Percentiles rank a stretch among this genome's conserved stretches.
These are phyloP conservation scores for Drosophila affinis DNA, from an alignment of 2,888 invertebrate genomes.

Conservation along the genomic window DNA sequence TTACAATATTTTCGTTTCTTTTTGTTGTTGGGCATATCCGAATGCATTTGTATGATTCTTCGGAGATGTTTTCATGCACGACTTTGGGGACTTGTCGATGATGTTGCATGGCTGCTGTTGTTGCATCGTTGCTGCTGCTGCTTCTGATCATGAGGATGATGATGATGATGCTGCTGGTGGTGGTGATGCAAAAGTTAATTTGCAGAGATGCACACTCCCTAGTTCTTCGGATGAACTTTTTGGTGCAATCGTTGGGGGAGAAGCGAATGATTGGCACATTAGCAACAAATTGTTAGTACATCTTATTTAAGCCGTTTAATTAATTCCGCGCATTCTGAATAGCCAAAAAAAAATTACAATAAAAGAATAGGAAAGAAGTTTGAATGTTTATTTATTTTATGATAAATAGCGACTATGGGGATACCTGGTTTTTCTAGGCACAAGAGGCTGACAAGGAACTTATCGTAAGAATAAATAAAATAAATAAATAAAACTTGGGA, in stretches of 20 bases:
- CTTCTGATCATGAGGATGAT: constrained; percentile 6
- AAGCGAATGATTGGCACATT: constrained; percentile 70
- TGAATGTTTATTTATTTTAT: not conserved
- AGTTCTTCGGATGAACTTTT: constrained; percentile 49
- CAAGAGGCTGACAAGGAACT: no score
- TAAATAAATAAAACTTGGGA: constrained; percentile 1
- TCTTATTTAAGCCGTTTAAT: constrained; percentile 74
- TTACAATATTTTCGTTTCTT: constrained; percentile 44
- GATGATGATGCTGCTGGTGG: constrained; percentile 45
- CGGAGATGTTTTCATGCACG: constrained; percentile 50
- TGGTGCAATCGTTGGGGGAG: constrained; percentile 27
- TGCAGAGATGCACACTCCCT: constrained; percentile 59
- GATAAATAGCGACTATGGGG: not conserved
- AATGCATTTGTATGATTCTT: constrained; percentile 34
- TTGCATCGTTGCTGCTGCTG: not conserved
- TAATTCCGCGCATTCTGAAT: constrained; percentile 54
- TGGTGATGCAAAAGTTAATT: constrained; percentile 59
- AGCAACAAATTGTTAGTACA: constrained; percentile 74
- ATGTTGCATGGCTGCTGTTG: constrained; percentile 5
- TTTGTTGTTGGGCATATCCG: constrained; percentile 40
- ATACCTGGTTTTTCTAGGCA: not conserved
- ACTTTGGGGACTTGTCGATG: constrained; percentile 24
- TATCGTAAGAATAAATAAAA: constrained; percentile 16
- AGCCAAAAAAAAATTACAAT: not conserved
- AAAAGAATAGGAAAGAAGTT: not conserved